These are phyloP conservation scores for Porites divaricata DNA, from an alignment of 92 coral and sea anemone species.

Conservation along the genomic window DNA sequence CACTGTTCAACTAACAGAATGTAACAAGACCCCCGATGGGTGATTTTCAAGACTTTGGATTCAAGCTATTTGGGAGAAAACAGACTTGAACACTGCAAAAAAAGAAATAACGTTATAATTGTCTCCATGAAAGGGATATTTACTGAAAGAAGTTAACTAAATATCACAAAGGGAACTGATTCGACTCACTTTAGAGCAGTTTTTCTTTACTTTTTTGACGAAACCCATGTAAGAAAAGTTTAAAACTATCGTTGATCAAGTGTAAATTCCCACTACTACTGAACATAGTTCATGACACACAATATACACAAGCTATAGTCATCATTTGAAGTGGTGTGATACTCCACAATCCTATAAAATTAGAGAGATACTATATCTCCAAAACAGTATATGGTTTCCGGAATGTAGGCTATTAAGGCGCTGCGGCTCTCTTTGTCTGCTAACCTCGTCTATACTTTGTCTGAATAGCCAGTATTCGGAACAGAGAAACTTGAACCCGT, in stretches of 20 bases:
- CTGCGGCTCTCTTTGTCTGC: background rate
- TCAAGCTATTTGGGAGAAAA: background rate
- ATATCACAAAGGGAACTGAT: too few relatives aligned
- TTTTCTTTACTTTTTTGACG: too few relatives aligned
- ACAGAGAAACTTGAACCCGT: too few relatives aligned
- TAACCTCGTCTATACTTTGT: background rate
- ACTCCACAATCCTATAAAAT: background rate
- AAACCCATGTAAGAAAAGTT: too few relatives aligned
- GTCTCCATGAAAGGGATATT: too few relatives aligned
- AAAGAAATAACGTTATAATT: too few relatives aligned
- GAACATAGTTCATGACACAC: background rate
- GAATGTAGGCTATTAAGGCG: background rate
- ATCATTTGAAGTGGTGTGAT: conserved; percentile 1
- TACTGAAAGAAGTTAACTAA: too few relatives aligned
- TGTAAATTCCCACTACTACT: background rate
- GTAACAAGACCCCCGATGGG: background rate
- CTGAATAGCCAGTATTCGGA: background rate
- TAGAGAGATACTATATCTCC: background rate
- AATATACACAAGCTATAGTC: background rate
- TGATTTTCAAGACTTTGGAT: background rate
- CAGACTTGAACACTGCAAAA: too few relatives aligned
- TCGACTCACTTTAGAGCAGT: too few relatives aligned
- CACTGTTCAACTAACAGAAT: background rate
- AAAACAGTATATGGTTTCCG: conserved; percentile 1
- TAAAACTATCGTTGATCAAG: background rate